Base-by-base conservation (phyloP, 2,888 invertebrate genomes). In the Megalurothrips usitatus region DNA sequence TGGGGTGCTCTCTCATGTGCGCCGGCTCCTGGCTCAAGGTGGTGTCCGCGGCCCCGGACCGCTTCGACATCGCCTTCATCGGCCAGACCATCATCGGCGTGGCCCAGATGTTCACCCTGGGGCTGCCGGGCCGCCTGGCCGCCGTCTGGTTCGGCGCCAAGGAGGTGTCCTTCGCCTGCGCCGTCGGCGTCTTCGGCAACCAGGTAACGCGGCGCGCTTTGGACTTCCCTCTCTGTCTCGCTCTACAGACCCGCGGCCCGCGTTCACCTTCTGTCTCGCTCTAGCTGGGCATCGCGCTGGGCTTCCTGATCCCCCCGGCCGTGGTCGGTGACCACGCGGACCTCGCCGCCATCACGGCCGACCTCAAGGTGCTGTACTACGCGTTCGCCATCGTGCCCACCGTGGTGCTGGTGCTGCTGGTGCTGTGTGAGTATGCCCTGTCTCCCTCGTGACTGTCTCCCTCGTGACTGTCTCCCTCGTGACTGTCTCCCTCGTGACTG, bases 311-410 rank as follows among this genome's bases (percentile, higher is more conserved):
- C 2, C 91, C 91, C 0, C 90, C 91, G 8, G 79, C 81, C 88
- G 85, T 92, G 81, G 92, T 92, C 2, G 86, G 87, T 52, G 81
- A 91, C 82, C 89, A 90, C 80, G 91, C 92, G 2, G 89, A 91
- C 79, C 84, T 87, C 8, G 91, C 91, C 0, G 89, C 92, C 83
- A 92, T 95, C 82, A 93, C 91, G 9, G 86, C 87, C 9, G 94
- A 96, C 86, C 89, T 97, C 82, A 91, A 92, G 84, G 87, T 92
- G 81, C 94, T 99, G 92, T 97, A 97, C 88, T 94, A 95, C 86
- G 89, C 92, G 79, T 92, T 95, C 0, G 98, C 97, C 0, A 92
- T 92, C 0, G 88, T 96, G 83, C 96, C 96, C 80, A 92, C 94
- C 11, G 87, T 94, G 14, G 90, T 98, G 81, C 92, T 97, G 82